These are phyloP conservation scores for Crocidura indochinensis DNA, from an alignment of 2,797 vertebrate species.

Conservation along the genomic window DNA sequence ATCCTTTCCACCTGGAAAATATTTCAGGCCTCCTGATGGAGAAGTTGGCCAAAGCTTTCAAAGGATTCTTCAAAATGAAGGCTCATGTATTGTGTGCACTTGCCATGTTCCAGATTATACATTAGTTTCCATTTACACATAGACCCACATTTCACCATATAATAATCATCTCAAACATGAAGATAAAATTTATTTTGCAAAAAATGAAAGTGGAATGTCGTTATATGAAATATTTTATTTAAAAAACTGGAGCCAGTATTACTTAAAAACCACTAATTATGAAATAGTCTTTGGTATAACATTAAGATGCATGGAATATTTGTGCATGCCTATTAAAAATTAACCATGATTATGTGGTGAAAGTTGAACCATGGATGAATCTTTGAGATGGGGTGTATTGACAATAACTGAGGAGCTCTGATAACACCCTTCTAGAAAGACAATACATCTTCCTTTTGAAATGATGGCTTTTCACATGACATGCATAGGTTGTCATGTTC, in stretches of 20 bases:
- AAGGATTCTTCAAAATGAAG: slow-evolving; percentile 16
- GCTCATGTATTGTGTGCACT: neutral
- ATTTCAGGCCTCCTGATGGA: neutral
- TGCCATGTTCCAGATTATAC: neutral
- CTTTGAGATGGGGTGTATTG: too few species aligned
- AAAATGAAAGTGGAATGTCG: too few species aligned
- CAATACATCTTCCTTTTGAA: neutral
- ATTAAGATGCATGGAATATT: too few species aligned
- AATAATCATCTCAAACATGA: too few species aligned
- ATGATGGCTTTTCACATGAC: neutral
- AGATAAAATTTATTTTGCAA: too few species aligned
- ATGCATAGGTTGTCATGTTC: neutral
- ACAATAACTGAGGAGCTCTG: neutral
- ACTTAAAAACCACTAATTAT: too few species aligned
- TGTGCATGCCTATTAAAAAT: too few species aligned
- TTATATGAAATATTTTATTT: too few species aligned
- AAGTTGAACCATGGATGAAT: too few species aligned
- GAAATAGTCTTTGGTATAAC: too few species aligned
- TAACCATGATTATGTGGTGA: too few species aligned
- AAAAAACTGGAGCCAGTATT: too few species aligned
- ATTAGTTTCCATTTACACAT: neutral
- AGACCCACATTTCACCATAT: neutral
- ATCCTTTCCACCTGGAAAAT: slow-evolving; percentile 32
- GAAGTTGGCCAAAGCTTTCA: slow-evolving; percentile 3
- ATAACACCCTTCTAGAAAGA: slow-evolving; percentile 27